Conservation (phyloP, 2,888 invertebrate species). For the Ceratothoa steindachneri region DNA sequence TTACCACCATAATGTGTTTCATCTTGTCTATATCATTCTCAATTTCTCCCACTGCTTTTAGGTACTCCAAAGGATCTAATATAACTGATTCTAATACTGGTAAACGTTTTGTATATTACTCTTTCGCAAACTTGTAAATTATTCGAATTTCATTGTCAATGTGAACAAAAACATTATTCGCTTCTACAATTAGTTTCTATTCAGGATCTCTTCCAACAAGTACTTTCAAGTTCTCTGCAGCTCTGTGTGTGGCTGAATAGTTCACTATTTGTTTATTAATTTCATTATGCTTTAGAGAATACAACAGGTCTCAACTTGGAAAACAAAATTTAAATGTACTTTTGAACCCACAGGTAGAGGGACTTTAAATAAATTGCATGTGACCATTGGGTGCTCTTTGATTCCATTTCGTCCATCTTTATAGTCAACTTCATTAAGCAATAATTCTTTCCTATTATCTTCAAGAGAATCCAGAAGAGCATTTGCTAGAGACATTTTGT, state of each 20-base stretch:
- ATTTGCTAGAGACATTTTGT: conserved; percentile 90
- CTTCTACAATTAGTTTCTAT: conserved; percentile 91
- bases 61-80: conserved; percentile 86
- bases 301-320: conserved; percentile 79
- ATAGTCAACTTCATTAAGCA: conserved; percentile 52
- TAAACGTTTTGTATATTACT: conserved; percentile 94
- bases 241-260: conserved; percentile 62
- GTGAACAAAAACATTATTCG: conserved; percentile 93
- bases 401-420: conserved; percentile 60
- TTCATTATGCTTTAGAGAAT: conserved; percentile 69
- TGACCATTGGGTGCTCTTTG: conserved; percentile 50
- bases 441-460: conserved; percentile 64
- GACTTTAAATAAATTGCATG: conserved; percentile 44
- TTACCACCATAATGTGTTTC: conserved; percentile 98
- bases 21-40: conserved; percentile 93
- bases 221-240: conserved; percentile 72
- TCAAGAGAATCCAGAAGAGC: conserved; percentile 96
- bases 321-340: conserved; percentile 62
- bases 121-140: conserved; percentile 93
- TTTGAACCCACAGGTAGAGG: conserved; percentile 51
- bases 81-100: conserved; percentile 96
- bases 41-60: conserved; percentile 85
- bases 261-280: conserved; percentile 71
- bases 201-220: conserved; percentile 96
- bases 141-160: conserved; percentile 86